A percentile compares a stretch with the other conserved stretches of the same genome.
These are phyloP conservation scores for Himantopus leucocephalus DNA, from an alignment of 2,113 vertebrate species.

Conservation along the genomic window DNA sequence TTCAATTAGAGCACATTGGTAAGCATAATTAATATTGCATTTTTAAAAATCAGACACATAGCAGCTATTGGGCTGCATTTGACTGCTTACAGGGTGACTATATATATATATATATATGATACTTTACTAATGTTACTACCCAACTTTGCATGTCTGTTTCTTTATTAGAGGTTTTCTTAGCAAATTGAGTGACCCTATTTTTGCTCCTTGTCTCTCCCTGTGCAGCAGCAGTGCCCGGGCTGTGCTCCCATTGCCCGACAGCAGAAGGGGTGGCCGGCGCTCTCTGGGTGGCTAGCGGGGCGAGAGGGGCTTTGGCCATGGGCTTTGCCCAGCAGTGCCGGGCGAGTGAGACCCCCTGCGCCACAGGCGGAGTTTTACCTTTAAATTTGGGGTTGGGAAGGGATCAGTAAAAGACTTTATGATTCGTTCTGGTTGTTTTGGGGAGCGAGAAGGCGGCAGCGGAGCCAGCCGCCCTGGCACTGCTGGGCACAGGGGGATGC, in stretches of 20 bases:
- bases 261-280: neutral
- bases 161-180: neutral
- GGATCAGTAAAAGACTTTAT: no score
- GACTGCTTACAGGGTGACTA: no score
- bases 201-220: neutral
- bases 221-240: no score
- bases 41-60: neutral
- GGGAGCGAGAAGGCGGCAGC: rapidly evolving
- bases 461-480: rapidly evolving
- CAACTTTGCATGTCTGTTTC: neutral
- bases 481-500: rapidly evolving
- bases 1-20: neutral
- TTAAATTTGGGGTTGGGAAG: rapidly evolving
- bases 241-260: neutral
- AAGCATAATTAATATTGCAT: neutral
- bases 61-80: neutral
- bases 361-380: neutral
- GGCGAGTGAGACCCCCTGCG: rapidly evolving
- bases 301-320: neutral
- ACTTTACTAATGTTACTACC: neutral
- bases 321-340: neutral
- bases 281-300: neutral
- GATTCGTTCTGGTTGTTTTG: rapidly evolving
- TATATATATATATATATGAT: rapidly evolving
- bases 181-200: rapidly evolving